Evolutionary conservation across 2,797 vertebrate species (phyloP), one percentile per base, ranked within the genome.

Genomic region (Semotilus atromaculatus): DNA sequence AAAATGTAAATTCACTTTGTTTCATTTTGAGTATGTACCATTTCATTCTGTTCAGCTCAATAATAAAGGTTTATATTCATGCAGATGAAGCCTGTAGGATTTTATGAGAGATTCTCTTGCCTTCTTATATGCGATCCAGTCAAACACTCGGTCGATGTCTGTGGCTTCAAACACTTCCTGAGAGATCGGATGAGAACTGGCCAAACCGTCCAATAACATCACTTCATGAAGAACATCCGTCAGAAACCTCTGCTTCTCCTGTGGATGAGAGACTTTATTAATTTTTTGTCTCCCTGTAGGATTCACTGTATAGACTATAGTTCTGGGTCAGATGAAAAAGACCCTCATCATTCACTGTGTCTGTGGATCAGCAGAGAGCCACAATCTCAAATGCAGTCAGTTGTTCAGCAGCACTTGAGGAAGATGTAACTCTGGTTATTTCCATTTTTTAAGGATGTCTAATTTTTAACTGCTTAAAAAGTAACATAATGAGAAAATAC

Each of bases 81-180:
- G 21, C 51, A n/a, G 19, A 51, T 74, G 6, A 53, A 74, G 45
- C 18, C 19, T 21, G 29, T n/a, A 3, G 55, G 3, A 58, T 13
- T 34, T 34, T 1, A 10, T 29, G 34, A 71, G 19, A 51, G 34
- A 77, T n/a, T 36, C 40, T 31, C 77, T 87, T 85, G 96, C 98
- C 93, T 99, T 99, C 92, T 99, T 99, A 90, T 99, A 99, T 4
- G 98, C 98, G 4, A 99, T 99, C 98, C 98, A 99, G 93, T 99
- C 98, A 85, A 99, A 99, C 38, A 99, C 98, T 43, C 96, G 93
- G 91, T 98, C 96, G 18, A 99, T 99, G 89, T 99, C 98, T 0
- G 96, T 94, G 31, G 98, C 98, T 93, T 95, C 96, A 13, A 95
- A 94, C 77, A 99, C 98, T 87, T 99, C 96, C 93, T 99, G 98